Evolutionary conservation across 2,797 vertebrate species (phyloP).

Genomic region (Poeciliopsis turneri): DNA sequence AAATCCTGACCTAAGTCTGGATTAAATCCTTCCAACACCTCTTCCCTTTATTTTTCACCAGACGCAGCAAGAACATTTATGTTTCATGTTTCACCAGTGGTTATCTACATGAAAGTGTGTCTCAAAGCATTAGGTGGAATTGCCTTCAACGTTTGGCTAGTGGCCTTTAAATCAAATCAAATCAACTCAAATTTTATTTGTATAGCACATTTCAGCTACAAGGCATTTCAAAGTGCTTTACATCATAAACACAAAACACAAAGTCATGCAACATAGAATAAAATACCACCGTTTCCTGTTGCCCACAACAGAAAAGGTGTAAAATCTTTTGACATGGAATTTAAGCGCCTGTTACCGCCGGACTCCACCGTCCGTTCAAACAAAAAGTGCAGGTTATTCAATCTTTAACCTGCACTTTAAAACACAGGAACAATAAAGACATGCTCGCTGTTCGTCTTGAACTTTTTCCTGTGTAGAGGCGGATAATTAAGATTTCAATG

Average conservation of each 20-base stretch:
- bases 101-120: slow-evolving; percentile 26
- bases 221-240: too few species aligned
- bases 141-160: slow-evolving; percentile 23
- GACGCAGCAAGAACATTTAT: background rate
- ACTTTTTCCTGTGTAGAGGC: slow-evolving; percentile 26
- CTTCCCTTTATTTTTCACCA: background rate
- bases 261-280: too few species aligned
- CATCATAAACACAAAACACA: too few species aligned
- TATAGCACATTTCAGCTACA: too few species aligned
- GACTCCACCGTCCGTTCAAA: too few species aligned
- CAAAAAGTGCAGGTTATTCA: slow-evolving; percentile 3
- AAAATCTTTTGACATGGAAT: too few species aligned
- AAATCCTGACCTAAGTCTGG: background rate
- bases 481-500: slow-evolving; percentile 52
- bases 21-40: background rate
- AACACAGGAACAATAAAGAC: slow-evolving; percentile 49
- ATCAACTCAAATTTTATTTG: too few species aligned
- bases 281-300: too few species aligned
- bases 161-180: background rate
- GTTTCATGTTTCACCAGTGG: background rate
- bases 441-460: slow-evolving; percentile 7
- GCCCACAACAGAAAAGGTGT: too few species aligned
- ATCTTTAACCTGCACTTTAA: slow-evolving; percentile 45
- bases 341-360: too few species aligned
- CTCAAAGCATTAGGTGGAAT: slow-evolving; percentile 29